phyloP scores from a whole-genome alignment of 2,797 vertebrate genomes.

The Rachycentron canadum region DNA sequence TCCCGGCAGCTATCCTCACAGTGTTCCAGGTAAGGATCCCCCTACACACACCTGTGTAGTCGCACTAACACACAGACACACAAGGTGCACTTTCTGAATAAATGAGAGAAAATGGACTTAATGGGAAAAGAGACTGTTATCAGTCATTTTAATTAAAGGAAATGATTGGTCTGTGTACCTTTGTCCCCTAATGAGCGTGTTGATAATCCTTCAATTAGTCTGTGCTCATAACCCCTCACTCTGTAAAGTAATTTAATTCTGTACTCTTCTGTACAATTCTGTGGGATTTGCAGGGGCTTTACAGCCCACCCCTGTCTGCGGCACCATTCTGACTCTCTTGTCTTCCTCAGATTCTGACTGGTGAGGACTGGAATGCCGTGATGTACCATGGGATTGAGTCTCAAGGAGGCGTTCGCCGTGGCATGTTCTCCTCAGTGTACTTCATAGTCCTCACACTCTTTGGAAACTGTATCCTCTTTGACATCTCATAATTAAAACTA shows the following conservation, averaged over 20 bases:
- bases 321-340: constrained; percentile 15
- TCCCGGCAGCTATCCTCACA: constrained; percentile 96
- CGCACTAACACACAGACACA: neutral
- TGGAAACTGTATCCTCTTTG: constrained; percentile 97
- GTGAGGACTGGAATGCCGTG: constrained; percentile 98
- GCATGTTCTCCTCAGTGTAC: constrained; percentile 97
- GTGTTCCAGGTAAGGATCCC: constrained; percentile 91
- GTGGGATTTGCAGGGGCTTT: constrained; percentile 27
- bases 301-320: neutral
- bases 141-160: constrained; percentile 63
- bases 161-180: constrained; percentile 50
- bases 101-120: constrained; percentile 32
- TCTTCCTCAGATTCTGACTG: constrained; percentile 91
- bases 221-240: constrained; percentile 50
- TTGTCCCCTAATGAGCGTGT: constrained; percentile 49
- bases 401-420: constrained; percentile 92
- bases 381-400: constrained; percentile 99
- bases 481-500: neutral
- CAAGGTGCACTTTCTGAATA: neutral
- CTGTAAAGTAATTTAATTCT: constrained; percentile 56
- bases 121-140: constrained; percentile 44
- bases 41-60: neutral
- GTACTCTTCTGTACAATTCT: constrained; percentile 41
- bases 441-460: constrained; percentile 97
- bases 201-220: constrained; percentile 71